phyloP scores from a whole-genome alignment of 2,888 invertebrate genomes.

The Trissolcus japonicus region DNA sequence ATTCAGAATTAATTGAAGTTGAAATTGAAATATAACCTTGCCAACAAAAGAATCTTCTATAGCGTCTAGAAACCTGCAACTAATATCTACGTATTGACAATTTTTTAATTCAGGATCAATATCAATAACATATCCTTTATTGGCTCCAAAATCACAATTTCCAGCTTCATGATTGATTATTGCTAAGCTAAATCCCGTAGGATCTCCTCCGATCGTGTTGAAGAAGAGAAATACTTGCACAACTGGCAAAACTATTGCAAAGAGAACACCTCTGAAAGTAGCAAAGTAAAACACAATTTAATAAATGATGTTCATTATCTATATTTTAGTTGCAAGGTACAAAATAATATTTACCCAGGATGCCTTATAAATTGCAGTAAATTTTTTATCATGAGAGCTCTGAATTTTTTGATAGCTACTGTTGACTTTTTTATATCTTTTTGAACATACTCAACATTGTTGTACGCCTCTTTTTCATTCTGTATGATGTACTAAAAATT shows the following conservation, averaged over 20 bases:
- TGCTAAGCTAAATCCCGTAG: slow-evolving; percentile 83
- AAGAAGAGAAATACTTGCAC: slow-evolving; percentile 77
- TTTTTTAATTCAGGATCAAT: slow-evolving; percentile 66
- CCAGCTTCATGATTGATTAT: slow-evolving; percentile 87
- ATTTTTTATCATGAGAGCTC: slow-evolving; percentile 84
- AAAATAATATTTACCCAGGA: slow-evolving; percentile 80
- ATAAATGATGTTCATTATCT: not conserved
- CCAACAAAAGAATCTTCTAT: slow-evolving; percentile 79
- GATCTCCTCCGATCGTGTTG: slow-evolving; percentile 87
- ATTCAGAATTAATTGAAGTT: not conserved
- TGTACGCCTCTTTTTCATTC: slow-evolving; percentile 53
- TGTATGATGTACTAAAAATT: slow-evolving; percentile 56
- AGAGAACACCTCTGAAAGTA: slow-evolving; percentile 84
- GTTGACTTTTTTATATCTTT: not conserved
- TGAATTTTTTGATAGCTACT: slow-evolving; percentile 71
- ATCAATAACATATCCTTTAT: slow-evolving; percentile 75
- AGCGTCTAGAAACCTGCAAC: slow-evolving; percentile 80
- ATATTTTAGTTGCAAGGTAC: not conserved
- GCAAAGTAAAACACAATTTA: slow-evolving; percentile 62
- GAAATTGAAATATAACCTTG: slow-evolving; percentile 70
- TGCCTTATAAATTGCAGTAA: slow-evolving; percentile 83
- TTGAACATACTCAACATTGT: not conserved
- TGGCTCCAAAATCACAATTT: slow-evolving; percentile 73
- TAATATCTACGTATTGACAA: slow-evolving; percentile 79
- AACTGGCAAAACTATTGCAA: slow-evolving; percentile 79